Conservation (phyloP, 2,888 invertebrate genomes). For the Epinotia ramella region DNA sequence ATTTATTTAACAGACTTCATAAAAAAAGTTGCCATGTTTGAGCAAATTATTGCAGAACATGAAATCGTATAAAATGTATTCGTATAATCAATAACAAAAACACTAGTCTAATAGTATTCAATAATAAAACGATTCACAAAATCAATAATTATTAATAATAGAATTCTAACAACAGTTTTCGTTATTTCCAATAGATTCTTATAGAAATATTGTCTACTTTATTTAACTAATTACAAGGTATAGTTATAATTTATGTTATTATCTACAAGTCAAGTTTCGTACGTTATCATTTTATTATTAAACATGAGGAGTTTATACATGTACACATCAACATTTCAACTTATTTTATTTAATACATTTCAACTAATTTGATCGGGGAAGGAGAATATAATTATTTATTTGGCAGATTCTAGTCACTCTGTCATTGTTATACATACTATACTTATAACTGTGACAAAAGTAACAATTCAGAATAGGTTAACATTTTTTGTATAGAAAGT, state of each 20-base stretch:
- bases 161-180: constrained; percentile 42
- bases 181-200: constrained; percentile 61
- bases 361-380: background rate
- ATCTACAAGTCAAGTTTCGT: constrained; percentile 41
- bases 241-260: constrained; percentile 33
- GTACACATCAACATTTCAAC: constrained; percentile 6
- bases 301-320: constrained; percentile 15
- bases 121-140: constrained; percentile 56
- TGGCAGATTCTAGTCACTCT: background rate
- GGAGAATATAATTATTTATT: background rate
- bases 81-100: constrained; percentile 62
- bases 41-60: constrained; percentile 77
- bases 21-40: constrained; percentile 76
- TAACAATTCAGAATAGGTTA: too few relatives aligned
- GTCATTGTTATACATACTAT: background rate
- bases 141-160: constrained; percentile 50
- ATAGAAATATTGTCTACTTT: constrained; percentile 78
- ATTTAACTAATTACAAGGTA: constrained; percentile 47
- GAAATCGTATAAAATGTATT: constrained; percentile 80
- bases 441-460: too few relatives aligned
- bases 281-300: constrained; percentile 5
- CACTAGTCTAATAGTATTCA: constrained; percentile 62
- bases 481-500: too few relatives aligned
- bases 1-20: constrained; percentile 79
- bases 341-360: constrained; percentile 19